Evolutionary conservation across 1,140 invertebrate genomes (phyloP), one percentile per base, ranked within the genome.

Genomic region (Aphelinus atriplicis): DNA sequence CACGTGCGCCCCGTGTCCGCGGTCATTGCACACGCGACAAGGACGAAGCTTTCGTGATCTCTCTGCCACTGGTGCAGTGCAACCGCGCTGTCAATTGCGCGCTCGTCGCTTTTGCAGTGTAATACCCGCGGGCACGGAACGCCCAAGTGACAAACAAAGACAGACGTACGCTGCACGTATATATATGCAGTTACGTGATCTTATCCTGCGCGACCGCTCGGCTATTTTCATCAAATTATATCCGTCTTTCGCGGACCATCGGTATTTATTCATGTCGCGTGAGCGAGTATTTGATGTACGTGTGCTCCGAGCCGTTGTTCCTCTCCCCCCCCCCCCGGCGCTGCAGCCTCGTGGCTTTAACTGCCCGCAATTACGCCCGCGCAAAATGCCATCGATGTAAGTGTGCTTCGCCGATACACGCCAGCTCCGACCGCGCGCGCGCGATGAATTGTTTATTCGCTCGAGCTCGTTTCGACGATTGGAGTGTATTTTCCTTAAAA

Each of bases 171-270:
- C 26, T 26, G 26, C 26, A 26, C 26, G 26, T 26, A 26, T 26
- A 26, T 26, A 26, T 26, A 26, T 26, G 9, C 51, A 68, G 62
- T 75, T 69, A 71, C 60, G 70, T 70, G 73, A 75, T 71, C 62
- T 75, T 70, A 71, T 75, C 73, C 65, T 58, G 53, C 51, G 7
- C 51, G 51, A 53, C 51, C 4, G 51, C 9, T 50, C 66, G 42
- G 26, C 3, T 26, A 56, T 62, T 69, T 56, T 65, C 68, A 56
- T 58, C 47, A 75, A 70, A 71, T 75, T 75, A 75, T 26, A 26
- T 68, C 56, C 68, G 60, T 75, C 73, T 71, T 71, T 75, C 48
- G 46, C n/a, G 47, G 62, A 53, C 66, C 42, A 73, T 73, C 60
- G 53, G 58, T 26, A 69, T 69, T 69, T 56, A 57, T 69, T 42